phyloP scores from a whole-genome alignment of 2,113 vertebrate species.

The Myotis brandtii region DNA sequence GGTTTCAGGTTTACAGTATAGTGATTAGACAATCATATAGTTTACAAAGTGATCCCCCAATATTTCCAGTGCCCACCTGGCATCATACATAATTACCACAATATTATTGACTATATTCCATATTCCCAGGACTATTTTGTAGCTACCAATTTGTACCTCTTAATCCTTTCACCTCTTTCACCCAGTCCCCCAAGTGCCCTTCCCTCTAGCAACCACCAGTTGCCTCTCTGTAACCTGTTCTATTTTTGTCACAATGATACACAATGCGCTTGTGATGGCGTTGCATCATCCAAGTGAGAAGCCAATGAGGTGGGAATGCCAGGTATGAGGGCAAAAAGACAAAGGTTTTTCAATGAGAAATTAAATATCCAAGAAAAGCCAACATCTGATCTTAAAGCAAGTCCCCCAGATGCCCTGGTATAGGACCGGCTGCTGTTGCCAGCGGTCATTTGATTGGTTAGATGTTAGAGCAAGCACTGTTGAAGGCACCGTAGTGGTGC shows the following conservation, averaged over 20 bases:
- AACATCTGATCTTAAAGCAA: background rate
- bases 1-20: background rate
- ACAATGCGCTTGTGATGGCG: background rate
- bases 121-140: background rate
- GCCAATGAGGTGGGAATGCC: background rate
- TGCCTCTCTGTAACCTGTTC: background rate
- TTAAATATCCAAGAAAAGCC: background rate
- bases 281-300: background rate
- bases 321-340: background rate
- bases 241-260: background rate
- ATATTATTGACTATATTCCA: background rate
- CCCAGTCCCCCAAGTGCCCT: background rate
- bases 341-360: background rate
- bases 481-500: accelerated
- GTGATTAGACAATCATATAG: background rate
- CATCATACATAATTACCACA: background rate
- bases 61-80: background rate
- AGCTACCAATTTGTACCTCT: background rate
- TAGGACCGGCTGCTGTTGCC: background rate
- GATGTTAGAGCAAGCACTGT: background rate
- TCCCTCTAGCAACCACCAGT: background rate
- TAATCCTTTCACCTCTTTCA: background rate
- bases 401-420: background rate
- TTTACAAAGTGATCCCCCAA: background rate
- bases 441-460: background rate